Percentiles rank a stretch among this genome's conserved stretches.
These are phyloP conservation scores for Xenus cinereus DNA, from an alignment of 2,113 vertebrate species.

Conservation along the genomic window DNA sequence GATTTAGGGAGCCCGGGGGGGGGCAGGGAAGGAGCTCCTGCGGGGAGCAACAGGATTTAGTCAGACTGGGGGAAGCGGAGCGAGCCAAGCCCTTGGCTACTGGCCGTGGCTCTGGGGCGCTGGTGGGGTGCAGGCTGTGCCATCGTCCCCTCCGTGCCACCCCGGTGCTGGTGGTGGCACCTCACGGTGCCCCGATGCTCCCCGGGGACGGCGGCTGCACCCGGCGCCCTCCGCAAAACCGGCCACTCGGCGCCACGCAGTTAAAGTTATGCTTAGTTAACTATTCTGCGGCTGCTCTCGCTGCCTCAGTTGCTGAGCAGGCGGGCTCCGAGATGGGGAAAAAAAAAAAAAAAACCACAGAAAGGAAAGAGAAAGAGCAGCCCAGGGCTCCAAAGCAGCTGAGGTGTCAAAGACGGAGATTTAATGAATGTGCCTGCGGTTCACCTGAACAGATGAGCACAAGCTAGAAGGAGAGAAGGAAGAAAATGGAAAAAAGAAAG, in stretches of 20 bases:
- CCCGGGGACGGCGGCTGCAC: accelerated
- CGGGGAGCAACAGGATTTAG: neutral
- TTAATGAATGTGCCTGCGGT: constrained; percentile 74
- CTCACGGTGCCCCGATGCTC: neutral
- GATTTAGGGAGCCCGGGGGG: neutral
- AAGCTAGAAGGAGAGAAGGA: constrained; percentile 67
- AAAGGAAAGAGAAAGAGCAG: constrained; percentile 59
- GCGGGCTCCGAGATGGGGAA: constrained; percentile 23
- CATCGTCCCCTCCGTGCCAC: neutral
- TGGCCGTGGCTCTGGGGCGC: neutral
- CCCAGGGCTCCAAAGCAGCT: constrained; percentile 70
- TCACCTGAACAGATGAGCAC: constrained; percentile 75
- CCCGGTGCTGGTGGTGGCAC: neutral
- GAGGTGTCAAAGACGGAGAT: constrained; percentile 75
- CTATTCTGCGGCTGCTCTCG: neutral
- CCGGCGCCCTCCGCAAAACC: neutral
- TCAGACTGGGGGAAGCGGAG: neutral
- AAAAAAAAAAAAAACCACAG: neutral
- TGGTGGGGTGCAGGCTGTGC: neutral
- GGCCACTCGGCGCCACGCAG: neutral
- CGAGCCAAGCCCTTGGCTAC: neutral
- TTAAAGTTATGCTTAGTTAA: neutral
- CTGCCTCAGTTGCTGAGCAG: constrained; percentile 53
- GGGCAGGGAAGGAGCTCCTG: neutral
- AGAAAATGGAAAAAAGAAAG: constrained; percentile 71